These are phyloP conservation scores for Clusia tigrina DNA, from an alignment of 2,888 invertebrate genomes.

Conservation along the genomic window DNA sequence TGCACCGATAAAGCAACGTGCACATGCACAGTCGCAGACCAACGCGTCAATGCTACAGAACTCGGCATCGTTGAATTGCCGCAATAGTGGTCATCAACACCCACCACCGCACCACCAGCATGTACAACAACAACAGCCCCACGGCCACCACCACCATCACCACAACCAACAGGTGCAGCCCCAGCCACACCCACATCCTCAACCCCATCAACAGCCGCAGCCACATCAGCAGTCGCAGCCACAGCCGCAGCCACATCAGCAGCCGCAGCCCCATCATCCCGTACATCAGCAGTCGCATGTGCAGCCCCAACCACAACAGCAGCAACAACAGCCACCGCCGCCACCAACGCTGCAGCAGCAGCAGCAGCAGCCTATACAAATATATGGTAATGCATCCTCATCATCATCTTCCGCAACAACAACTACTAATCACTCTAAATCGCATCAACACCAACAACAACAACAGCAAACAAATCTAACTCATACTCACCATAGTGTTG, in stretches of 20 bases:
- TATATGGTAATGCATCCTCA: conserved; percentile 33
- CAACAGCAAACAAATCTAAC: conserved; percentile 34
- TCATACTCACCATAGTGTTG: conserved; percentile 28
- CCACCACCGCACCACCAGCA: conserved; percentile 38
- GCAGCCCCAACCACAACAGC: conserved; percentile 36
- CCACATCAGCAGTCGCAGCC: conserved; percentile 37
- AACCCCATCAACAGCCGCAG: conserved; percentile 38
- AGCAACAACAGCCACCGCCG: conserved; percentile 52
- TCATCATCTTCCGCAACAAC: conserved; percentile 29
- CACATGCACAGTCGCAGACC: conserved; percentile 62
- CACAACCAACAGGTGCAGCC: conserved; percentile 65
- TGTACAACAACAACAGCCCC: conserved; percentile 43
- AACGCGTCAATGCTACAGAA: conserved; percentile 57
- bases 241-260: conserved; percentile 35
- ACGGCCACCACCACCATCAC: conserved; percentile 45
- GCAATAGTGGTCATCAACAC: conserved; percentile 38
- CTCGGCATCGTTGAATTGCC: conserved; percentile 49
- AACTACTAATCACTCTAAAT: conserved; percentile 36
- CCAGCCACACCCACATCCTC: conserved; percentile 63
- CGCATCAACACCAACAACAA: conserved; percentile 42
- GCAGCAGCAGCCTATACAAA: conserved; percentile 31
- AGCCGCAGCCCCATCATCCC: conserved; percentile 36
- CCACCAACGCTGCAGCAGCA: conserved; percentile 4
- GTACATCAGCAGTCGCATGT: conserved; percentile 38
- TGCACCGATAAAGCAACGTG: conserved; percentile 55